These are phyloP conservation scores for Heliconius hewitsoni DNA, from an alignment of 1,140 invertebrate genomes.

Conservation along the genomic window DNA sequence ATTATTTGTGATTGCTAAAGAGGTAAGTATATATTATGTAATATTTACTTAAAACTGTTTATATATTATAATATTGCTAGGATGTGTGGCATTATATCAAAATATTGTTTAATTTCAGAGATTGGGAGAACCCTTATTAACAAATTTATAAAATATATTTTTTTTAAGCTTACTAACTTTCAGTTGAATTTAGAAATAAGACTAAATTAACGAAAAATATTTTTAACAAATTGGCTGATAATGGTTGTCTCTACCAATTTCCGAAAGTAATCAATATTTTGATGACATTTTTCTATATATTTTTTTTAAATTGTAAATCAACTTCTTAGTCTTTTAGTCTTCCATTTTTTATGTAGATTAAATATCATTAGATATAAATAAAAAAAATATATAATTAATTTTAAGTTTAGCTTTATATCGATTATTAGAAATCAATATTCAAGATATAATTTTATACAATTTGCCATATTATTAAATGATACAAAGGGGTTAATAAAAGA, in stretches of 20 bases:
- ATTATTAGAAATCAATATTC: background rate
- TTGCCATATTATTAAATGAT: conserved; percentile 11
- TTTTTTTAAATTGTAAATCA: conserved; percentile 1
- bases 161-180: too few species aligned
- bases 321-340: conserved; percentile 26
- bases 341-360: conserved; percentile 15
- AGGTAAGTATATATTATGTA: background rate
- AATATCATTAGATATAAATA: background rate
- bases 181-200: too few species aligned
- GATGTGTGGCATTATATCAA: background rate
- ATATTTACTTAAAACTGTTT: background rate
- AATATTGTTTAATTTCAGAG: too few species aligned
- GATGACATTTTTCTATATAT: too few species aligned
- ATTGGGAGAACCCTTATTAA: too few species aligned
- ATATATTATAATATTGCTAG: background rate
- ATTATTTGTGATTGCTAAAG: background rate
- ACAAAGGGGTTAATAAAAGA: conserved; percentile 28
- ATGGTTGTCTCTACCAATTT: too few species aligned
- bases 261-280: too few species aligned
- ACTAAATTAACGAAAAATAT: background rate
- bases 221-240: background rate
- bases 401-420: background rate
- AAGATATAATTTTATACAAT: conserved; percentile 1
- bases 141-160: too few species aligned
- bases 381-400: too few species aligned